Conservation (phyloP, 2,113 vertebrate species). For the Sander lucioperca region DNA sequence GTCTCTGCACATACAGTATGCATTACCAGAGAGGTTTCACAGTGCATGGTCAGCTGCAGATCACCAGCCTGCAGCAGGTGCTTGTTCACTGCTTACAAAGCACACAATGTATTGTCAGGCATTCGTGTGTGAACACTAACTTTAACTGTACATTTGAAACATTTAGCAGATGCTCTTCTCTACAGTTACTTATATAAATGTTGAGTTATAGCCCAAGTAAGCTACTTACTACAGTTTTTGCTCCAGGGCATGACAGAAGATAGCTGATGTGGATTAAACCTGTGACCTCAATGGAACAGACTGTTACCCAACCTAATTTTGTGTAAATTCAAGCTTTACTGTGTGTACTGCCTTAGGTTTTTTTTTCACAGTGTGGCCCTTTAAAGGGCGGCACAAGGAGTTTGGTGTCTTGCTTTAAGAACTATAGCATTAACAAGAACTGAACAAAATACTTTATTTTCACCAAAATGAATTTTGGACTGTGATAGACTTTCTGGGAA, state of each 20-base stretch:
- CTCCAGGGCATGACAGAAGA: constrained; percentile 11
- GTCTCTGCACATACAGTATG: neutral
- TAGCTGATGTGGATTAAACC: constrained; percentile 34
- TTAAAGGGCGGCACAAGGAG: neutral
- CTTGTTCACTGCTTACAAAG: neutral
- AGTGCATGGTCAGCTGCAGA: constrained; percentile 17
- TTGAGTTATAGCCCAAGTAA: constrained; percentile 17
- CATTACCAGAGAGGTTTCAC: constrained; percentile 12
- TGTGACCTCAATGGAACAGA: constrained; percentile 38
- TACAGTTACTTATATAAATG: neutral
- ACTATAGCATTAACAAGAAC: neutral
- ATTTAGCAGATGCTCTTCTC: constrained; percentile 14
- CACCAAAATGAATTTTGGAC: neutral
- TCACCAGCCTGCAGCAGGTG: constrained; percentile 15
- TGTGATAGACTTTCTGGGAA: neutral
- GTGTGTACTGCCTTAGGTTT: constrained; percentile 10
- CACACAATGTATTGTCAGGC: neutral
- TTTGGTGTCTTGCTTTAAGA: constrained; percentile 5
- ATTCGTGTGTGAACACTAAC: neutral
- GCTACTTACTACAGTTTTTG: constrained; percentile 15
- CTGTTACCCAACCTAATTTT: constrained; percentile 45
- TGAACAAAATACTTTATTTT: neutral
- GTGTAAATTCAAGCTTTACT: constrained; percentile 33
- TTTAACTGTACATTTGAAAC: constrained; percentile 22
- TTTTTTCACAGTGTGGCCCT: constrained; percentile 7